Evolutionary conservation across 2,888 invertebrate genomes (phyloP), one percentile per base, ranked within the genome.

Genomic region (Tetheella fluctuosa): DNA sequence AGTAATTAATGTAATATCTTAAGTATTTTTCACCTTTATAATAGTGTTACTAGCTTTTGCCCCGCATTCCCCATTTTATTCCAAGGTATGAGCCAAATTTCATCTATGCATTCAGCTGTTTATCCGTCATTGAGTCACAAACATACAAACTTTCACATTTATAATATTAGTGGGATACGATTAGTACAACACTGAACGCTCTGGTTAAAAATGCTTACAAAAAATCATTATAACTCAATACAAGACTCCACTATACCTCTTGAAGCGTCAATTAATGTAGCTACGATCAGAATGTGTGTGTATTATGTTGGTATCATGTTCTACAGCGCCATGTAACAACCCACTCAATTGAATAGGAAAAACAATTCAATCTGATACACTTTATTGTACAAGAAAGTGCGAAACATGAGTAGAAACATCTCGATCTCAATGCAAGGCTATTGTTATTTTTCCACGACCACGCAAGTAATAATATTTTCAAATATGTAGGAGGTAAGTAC

Each of bases 321-420:
- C 48, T 48, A 48, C 10, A 48, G 20, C 42, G 15, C 17, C 48
- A 10, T 48, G 48, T 48, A 20, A 48, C 48, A 48, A 48, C 48
- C 55, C 39, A 39, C 42, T 42, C 37, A 28, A 25, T 53, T 25
- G 37, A 20, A 54, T 15, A 42, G 54, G 52, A 28, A 54, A 54
- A 23, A 17, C 53, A 23, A 59, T 39, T 59, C 59, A 59, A 59
- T 59, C 42, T 28, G 54, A 39, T 54, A 54, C 39, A 15, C 34
- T 25, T 54, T 39, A 25, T 63, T 57, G 64, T 57, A 62, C 60
- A 59, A 62, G 53, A 54, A 60, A 55, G 39, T 39, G n/a, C 39
- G 20, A 48, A n/a, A 20, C 48, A 20, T 20, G 48, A 48, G 48
- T 10, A n/a, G n/a, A 48, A 20, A 48, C 48, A 17, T 20, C 17